Evolutionary conservation across 2,113 vertebrate species (phyloP).

Genomic region (Myotis yumanensis): DNA sequence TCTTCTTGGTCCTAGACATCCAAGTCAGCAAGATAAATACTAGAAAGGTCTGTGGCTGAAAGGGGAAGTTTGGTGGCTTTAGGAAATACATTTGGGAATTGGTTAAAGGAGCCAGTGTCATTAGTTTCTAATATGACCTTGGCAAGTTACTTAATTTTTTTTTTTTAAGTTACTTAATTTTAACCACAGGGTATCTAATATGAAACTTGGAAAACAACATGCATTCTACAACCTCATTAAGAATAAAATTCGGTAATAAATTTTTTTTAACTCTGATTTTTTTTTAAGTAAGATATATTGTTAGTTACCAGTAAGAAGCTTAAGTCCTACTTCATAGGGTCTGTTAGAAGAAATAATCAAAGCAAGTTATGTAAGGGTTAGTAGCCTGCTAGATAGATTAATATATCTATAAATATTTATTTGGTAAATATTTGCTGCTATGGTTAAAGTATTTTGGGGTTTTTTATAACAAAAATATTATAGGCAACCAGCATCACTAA

Average conservation of each 20-base stretch:
- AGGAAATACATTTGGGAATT: conserved; percentile 33
- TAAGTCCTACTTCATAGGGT: neutral
- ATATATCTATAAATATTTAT: neutral
- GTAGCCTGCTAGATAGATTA: neutral
- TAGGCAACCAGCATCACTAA: neutral
- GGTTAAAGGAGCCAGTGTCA: neutral
- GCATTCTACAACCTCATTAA: neutral
- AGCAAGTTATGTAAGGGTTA: neutral
- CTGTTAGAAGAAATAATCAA: conserved; percentile 41
- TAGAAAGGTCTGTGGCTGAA: neutral
- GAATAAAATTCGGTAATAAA: conserved; percentile 32
- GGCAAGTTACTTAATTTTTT: conserved; percentile 28
- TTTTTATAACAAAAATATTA: neutral
- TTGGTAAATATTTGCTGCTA: conserved; percentile 32
- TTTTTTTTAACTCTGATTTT: conserved; percentile 8
- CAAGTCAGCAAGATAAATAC: neutral
- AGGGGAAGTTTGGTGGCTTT: neutral
- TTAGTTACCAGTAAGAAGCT: conserved; percentile 23
- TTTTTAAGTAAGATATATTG: neutral
- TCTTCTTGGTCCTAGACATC: conserved; percentile 6
- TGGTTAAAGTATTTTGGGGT: neutral
- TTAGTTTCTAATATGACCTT: conserved; percentile 11
- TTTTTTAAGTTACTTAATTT: conserved; percentile 43
- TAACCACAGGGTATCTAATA: neutral
- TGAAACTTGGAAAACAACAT: conserved; percentile 46